Conservation (phyloP, 2,113 vertebrate species). For the Hydrochoerus hydrochaeris region DNA sequence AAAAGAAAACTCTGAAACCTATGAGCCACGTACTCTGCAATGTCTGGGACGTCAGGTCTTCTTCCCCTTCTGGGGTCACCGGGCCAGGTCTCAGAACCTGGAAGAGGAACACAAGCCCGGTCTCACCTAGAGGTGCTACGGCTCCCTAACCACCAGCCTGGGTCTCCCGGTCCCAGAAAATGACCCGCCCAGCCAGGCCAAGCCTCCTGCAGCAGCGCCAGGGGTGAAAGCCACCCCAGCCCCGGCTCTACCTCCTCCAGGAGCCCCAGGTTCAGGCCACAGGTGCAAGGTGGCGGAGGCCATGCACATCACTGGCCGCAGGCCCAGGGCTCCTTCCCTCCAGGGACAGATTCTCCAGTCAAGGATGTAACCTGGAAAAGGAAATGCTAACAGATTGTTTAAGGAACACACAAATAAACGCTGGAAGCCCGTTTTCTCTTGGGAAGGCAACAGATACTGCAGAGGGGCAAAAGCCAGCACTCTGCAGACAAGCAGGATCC, state of each 20-base stretch:
- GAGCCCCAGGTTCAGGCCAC: too few relatives aligned
- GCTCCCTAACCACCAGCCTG: background rate
- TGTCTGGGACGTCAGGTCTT: rapidly evolving
- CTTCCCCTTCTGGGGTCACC: background rate
- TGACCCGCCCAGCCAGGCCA: background rate
- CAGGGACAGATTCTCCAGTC: background rate
- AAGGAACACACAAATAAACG: background rate
- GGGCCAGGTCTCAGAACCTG: background rate
- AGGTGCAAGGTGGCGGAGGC: too few relatives aligned
- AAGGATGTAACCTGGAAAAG: background rate
- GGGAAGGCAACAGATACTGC: background rate
- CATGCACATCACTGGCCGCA: too few relatives aligned
- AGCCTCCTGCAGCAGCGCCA: background rate
- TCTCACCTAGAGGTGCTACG: background rate
- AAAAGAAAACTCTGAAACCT: background rate
- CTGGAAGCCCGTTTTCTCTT: background rate
- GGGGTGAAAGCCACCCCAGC: rapidly evolving
- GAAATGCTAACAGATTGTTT: background rate
- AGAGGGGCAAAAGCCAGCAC: background rate
- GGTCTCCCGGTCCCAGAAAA: background rate
- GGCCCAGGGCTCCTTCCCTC: background rate
- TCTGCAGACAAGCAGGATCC: background rate
- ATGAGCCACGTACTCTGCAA: background rate
- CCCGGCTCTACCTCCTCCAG: too few relatives aligned
- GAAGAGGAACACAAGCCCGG: background rate